phyloP scores from a whole-genome alignment of 2,888 invertebrate genomes.

The Netelia inedita region DNA sequence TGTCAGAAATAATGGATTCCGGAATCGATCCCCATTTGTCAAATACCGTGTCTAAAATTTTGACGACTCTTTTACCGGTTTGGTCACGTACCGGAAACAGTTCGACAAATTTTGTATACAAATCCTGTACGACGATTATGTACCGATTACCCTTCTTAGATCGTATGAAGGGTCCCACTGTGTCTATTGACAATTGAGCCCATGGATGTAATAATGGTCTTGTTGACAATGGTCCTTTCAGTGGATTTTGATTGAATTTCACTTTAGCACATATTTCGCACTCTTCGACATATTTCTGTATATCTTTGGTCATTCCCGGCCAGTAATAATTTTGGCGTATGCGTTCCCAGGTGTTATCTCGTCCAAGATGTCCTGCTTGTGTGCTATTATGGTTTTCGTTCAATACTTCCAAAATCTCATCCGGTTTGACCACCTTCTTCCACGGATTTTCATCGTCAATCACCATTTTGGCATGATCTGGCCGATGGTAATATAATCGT shows the following conservation, averaged over 20 bases:
- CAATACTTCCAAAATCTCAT: constrained; percentile 17
- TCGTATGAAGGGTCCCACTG: constrained; percentile 7
- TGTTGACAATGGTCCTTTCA: constrained; percentile 23
- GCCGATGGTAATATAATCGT: constrained; percentile 25
- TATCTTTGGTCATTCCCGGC: constrained; percentile 51
- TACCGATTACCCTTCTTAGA: constrained; percentile 41
- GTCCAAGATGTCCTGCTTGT: constrained; percentile 49
- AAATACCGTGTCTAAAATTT: constrained; percentile 16
- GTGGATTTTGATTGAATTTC: constrained; percentile 42
- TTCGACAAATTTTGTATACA: constrained; percentile 36
- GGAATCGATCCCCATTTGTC: constrained; percentile 34
- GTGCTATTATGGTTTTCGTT: constrained; percentile 49
- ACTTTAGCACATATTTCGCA: constrained; percentile 47
- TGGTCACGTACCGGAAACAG: not conserved
- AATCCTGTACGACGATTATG: constrained; percentile 30
- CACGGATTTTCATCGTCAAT: constrained; percentile 36
- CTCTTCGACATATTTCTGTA: constrained; percentile 15
- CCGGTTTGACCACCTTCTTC: constrained; percentile 47
- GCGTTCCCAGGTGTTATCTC: constrained; percentile 50
- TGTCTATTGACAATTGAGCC: constrained; percentile 25
- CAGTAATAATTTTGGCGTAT: constrained; percentile 47
- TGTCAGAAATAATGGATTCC: constrained; percentile 45
- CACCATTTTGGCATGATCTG: constrained; percentile 18
- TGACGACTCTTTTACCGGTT: constrained; percentile 18
- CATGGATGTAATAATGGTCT: constrained; percentile 38